These are phyloP conservation scores for Neotragus moschatus DNA, from an alignment of 2,113 vertebrate genomes.

Conservation along the genomic window DNA sequence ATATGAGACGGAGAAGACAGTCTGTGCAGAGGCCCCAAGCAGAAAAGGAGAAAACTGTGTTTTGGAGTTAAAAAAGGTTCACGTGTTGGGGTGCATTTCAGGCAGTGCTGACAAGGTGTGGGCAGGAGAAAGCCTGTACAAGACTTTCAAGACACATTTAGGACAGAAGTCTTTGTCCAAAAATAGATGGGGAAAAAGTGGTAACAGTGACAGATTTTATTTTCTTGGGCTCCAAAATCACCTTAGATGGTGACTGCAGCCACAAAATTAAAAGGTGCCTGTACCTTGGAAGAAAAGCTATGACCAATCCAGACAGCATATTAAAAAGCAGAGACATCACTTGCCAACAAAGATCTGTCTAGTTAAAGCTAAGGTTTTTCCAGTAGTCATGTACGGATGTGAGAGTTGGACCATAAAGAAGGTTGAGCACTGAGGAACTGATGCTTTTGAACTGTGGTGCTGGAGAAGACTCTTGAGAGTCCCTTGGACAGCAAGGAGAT, in stretches of 20 bases:
- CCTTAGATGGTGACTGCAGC: neutral
- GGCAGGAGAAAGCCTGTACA: neutral
- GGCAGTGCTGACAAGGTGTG: neutral
- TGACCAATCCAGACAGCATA: neutral
- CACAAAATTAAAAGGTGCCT: neutral
- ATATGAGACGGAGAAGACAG: neutral
- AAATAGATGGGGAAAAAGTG: neutral
- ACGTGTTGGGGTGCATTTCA: fast-evolving
- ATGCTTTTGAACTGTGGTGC: neutral
- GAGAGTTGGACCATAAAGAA: neutral
- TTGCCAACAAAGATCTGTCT: neutral
- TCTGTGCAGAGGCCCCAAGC: neutral
- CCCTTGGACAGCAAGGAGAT: neutral
- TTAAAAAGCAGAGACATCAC: neutral
- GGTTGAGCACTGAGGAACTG: neutral
- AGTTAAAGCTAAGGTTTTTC: neutral
- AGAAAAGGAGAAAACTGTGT: neutral
- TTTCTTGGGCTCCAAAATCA: neutral
- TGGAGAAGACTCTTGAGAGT: neutral
- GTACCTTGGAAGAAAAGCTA: neutral
- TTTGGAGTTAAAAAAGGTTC: neutral
- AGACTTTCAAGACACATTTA: neutral
- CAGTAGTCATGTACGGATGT: neutral
- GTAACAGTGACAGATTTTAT: neutral
- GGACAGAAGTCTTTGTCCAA: neutral